These are phyloP conservation scores for Misgurnus mizolepis DNA, from an alignment of 2,113 vertebrate genomes.

Conservation along the genomic window DNA sequence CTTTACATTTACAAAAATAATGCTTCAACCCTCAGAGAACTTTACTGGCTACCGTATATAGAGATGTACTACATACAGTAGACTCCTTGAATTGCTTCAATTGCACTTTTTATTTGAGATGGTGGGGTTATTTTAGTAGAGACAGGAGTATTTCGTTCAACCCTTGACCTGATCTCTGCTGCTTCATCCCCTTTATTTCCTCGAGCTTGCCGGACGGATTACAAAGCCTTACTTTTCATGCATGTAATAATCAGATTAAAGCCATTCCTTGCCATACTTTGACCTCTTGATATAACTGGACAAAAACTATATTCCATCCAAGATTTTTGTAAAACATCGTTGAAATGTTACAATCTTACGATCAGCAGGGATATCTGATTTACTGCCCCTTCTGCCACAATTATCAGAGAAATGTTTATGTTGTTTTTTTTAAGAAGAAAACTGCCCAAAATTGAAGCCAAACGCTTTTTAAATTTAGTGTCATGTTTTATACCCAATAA, in stretches of 20 bases:
- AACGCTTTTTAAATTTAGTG: background rate
- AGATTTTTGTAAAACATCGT: slow-evolving; percentile 19
- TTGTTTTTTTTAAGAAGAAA: background rate
- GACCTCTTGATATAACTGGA: slow-evolving; percentile 48
- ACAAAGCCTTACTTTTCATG: slow-evolving; percentile 71
- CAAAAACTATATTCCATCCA: background rate
- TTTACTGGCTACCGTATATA: slow-evolving; percentile 26
- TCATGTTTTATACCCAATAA: background rate
- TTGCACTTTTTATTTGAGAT: slow-evolving; percentile 46
- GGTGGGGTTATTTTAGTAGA: slow-evolving; percentile 54
- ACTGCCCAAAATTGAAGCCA: slow-evolving; percentile 31
- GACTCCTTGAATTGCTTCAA: background rate
- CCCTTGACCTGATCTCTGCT: slow-evolving; percentile 26
- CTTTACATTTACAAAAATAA: background rate
- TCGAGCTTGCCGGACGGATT: slow-evolving; percentile 66
- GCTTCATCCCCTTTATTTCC: slow-evolving; percentile 55
- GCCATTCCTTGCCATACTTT: slow-evolving; percentile 64
- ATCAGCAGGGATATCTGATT: slow-evolving; percentile 9
- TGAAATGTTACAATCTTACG: background rate
- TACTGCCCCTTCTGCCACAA: slow-evolving; percentile 18
- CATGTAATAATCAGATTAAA: slow-evolving; percentile 66
- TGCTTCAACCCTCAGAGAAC: background rate
- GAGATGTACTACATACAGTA: slow-evolving; percentile 16
- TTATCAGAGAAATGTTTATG: background rate
- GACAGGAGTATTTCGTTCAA: slow-evolving; percentile 62